Conservation (phyloP, 1,140 invertebrate species). For the Procambarus clarkii region DNA sequence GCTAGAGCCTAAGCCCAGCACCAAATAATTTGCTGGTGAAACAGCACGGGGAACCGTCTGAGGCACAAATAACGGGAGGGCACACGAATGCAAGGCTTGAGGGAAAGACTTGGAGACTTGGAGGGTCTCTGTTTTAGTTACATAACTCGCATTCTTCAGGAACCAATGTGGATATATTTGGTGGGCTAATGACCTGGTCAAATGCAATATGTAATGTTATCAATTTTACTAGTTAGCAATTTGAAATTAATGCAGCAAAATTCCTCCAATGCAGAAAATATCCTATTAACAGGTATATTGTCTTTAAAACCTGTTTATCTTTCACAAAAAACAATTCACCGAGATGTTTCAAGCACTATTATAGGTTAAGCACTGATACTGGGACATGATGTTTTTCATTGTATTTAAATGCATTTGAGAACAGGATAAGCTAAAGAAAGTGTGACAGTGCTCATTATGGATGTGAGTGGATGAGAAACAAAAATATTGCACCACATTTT, state of each 20-base stretch:
- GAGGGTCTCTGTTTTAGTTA: neutral
- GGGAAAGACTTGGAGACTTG: slow-evolving; percentile 42
- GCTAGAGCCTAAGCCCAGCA: slow-evolving; percentile 20
- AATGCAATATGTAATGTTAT: neutral
- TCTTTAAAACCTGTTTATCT: neutral
- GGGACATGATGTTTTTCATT: neutral
- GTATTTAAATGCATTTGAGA: neutral
- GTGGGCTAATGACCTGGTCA: neutral
- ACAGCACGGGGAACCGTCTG: slow-evolving; percentile 27
- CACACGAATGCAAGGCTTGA: slow-evolving; percentile 47
- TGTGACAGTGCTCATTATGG: neutral
- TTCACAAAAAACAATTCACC: neutral
- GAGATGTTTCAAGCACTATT: slow-evolving; percentile 15
- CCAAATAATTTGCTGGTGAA: slow-evolving; percentile 14
- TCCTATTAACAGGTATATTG: neutral
- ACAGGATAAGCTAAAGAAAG: neutral
- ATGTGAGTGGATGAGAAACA: neutral
- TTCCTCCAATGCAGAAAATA: neutral
- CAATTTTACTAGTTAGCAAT: neutral
- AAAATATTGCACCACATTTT: neutral
- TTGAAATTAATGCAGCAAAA: neutral
- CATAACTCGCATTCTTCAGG: neutral
- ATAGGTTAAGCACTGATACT: neutral
- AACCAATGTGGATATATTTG: slow-evolving; percentile 22
- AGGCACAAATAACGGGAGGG: slow-evolving; percentile 48